A percentile compares a stretch with the other conserved stretches of the same genome.
Evolutionary conservation across 2,797 vertebrate genomes (phyloP).

Genomic region (Tympanoctomys barrerae): DNA sequence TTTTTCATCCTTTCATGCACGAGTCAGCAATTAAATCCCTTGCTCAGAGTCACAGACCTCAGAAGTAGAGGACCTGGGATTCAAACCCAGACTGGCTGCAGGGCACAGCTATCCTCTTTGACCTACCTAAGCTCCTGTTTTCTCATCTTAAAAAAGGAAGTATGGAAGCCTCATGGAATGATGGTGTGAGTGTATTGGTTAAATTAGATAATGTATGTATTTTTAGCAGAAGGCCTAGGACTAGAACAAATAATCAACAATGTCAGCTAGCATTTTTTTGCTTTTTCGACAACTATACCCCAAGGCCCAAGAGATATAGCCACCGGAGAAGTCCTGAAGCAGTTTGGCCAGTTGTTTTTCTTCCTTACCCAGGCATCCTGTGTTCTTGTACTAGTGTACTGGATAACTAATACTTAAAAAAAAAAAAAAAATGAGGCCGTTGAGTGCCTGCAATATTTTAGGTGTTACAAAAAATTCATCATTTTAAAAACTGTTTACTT

Average conservation of each 20-base stretch:
- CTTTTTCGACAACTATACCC: slow-evolving; percentile 19
- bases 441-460: slow-evolving; percentile 26
- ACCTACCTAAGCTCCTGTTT: background rate
- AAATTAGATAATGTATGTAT: background rate
- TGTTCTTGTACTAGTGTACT: background rate
- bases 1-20: background rate
- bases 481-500: slow-evolving; percentile 11
- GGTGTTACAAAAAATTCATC: background rate
- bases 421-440: background rate
- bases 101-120: background rate
- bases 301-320: background rate
- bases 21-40: background rate
- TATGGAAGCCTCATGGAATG: background rate
- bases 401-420: background rate
- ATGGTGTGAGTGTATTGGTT: background rate
- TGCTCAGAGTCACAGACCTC: background rate
- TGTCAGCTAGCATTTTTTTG: background rate
- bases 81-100: background rate
- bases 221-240: background rate
- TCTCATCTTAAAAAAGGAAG: slow-evolving; percentile 5
- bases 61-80: background rate
- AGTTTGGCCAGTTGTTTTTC: background rate
- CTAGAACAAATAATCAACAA: background rate
- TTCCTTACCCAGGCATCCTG: background rate
- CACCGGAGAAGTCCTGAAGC: background rate